phyloP scores from a whole-genome alignment of 2,888 invertebrate species.

The Teinopalpus imperialis region DNA sequence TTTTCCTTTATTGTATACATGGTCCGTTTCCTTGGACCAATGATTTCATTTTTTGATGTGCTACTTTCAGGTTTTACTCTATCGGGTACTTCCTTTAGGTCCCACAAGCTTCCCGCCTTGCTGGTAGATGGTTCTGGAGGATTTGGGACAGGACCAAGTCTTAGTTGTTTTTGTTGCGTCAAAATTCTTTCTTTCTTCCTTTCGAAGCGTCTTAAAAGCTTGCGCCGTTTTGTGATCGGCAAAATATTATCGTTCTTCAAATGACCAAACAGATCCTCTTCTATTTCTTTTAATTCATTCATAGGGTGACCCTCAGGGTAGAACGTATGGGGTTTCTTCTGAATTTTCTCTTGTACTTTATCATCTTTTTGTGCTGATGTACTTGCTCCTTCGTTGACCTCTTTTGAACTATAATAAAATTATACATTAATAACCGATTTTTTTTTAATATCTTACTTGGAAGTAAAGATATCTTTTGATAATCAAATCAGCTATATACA shows the following conservation, averaged over 20 bases:
- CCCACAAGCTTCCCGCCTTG: slow-evolving; percentile 66
- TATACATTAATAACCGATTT: no score
- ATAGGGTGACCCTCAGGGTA: slow-evolving; percentile 77
- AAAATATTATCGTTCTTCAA: slow-evolving; percentile 58
- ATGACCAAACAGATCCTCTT: slow-evolving; percentile 71
- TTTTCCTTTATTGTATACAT: slow-evolving; percentile 78
- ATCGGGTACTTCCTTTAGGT: slow-evolving; percentile 53
- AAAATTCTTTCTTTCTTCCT: slow-evolving; percentile 60
- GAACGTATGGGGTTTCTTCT: slow-evolving; percentile 43
- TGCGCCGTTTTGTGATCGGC: slow-evolving; percentile 67
- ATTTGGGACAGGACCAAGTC: slow-evolving; percentile 32
- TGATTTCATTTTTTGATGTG: slow-evolving; percentile 31
- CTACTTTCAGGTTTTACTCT: slow-evolving; percentile 32
- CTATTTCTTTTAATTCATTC: slow-evolving; percentile 73
- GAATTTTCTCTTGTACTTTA: slow-evolving; percentile 38
- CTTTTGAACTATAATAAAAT: slow-evolving; percentile 38
- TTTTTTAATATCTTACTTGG: no score
- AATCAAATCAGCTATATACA: no score
- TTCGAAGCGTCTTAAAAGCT: slow-evolving; percentile 69
- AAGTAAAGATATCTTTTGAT: no score
- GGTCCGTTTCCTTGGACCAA: slow-evolving; percentile 59
- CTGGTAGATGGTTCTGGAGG: slow-evolving; percentile 31
- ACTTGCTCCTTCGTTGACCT: slow-evolving; percentile 36
- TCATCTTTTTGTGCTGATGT: slow-evolving; percentile 40
- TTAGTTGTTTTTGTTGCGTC: slow-evolving; percentile 43